Evolutionary conservation across 2,113 vertebrate genomes (phyloP).

Genomic region (Eolophus roseicapilla): DNA sequence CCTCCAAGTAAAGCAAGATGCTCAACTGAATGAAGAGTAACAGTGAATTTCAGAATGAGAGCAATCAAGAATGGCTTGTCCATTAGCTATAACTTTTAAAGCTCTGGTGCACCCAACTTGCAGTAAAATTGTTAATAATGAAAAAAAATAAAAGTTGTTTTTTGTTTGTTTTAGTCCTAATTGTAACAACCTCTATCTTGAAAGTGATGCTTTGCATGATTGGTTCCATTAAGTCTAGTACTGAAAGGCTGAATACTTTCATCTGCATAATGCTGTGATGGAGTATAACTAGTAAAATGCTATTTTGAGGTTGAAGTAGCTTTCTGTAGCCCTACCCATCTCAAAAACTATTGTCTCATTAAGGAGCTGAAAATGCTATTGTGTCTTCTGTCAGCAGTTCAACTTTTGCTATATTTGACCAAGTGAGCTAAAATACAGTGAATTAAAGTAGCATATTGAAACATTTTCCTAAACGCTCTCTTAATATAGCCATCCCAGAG

Average conservation of each 20-base stretch:
- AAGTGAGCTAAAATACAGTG: background rate
- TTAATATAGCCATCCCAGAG: background rate
- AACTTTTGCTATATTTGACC: background rate
- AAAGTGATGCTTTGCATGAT: conserved; percentile 25
- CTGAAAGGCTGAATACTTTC: conserved; percentile 28
- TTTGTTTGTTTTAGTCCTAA: background rate
- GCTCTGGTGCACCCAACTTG: background rate
- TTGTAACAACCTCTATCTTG: conserved; percentile 19
- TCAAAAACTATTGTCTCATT: background rate
- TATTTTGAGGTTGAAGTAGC: conserved; percentile 19
- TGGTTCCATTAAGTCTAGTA: conserved; percentile 34
- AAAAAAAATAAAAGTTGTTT: background rate
- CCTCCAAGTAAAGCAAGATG: background rate
- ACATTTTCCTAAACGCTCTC: background rate
- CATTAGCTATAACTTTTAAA: background rate
- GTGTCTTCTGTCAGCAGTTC: background rate
- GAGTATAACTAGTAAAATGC: conserved; percentile 39
- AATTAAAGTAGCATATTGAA: background rate
- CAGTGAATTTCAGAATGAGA: background rate
- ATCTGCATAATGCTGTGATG: conserved; percentile 37
- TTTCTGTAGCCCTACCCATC: conserved; percentile 1
- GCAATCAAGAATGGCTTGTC: background rate
- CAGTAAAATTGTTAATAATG: background rate
- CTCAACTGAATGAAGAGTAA: background rate
- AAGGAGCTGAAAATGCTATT: background rate